Evolutionary conservation across 1,140 invertebrate genomes (phyloP).

Genomic region (Drosophila azteca): DNA sequence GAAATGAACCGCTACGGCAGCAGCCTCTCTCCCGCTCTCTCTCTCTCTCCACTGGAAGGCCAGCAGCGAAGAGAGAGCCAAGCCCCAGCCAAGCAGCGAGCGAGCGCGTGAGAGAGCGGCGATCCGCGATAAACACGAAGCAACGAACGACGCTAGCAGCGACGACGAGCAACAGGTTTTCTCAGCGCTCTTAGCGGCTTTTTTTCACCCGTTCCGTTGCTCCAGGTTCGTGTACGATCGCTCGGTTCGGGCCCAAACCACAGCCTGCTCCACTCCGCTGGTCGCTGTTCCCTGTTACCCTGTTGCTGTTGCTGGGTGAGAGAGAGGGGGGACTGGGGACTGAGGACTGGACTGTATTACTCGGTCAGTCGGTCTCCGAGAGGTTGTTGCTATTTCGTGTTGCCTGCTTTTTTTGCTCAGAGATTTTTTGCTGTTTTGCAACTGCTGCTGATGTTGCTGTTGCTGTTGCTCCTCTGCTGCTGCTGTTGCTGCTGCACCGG

Average conservation of each 20-base stretch:
- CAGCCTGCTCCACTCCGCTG: constrained; percentile 3
- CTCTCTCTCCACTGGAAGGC: constrained; percentile 54
- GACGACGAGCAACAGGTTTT: constrained; percentile 70
- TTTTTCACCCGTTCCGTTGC: constrained; percentile 60
- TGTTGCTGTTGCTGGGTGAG: neutral
- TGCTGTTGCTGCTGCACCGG: constrained; percentile 61
- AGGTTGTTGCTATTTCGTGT: constrained; percentile 81
- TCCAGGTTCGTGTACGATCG: constrained; percentile 49
- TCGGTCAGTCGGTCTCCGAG: constrained; percentile 83
- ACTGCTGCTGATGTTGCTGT: constrained; percentile 54
- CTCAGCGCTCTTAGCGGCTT: constrained; percentile 68
- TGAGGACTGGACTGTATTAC: constrained; percentile 80
- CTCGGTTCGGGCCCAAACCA: constrained; percentile 16
- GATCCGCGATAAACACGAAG: constrained; percentile 63
- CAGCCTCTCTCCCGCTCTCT: constrained; percentile 34
- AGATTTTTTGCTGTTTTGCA: constrained; percentile 63
- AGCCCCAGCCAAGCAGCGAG: neutral
- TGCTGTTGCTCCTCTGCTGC: constrained; percentile 44
- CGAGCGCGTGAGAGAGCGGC: constrained; percentile 10
- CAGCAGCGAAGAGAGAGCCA: constrained; percentile 32
- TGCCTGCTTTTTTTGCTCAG: constrained; percentile 50
- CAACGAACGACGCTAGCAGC: constrained; percentile 79
- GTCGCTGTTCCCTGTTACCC: constrained; percentile 5
- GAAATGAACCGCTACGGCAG: constrained; percentile 76
- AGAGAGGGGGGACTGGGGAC: constrained; percentile 11